phyloP scores from a whole-genome alignment of 2,797 vertebrate species.

The Pseudotriccus pelzelni region DNA sequence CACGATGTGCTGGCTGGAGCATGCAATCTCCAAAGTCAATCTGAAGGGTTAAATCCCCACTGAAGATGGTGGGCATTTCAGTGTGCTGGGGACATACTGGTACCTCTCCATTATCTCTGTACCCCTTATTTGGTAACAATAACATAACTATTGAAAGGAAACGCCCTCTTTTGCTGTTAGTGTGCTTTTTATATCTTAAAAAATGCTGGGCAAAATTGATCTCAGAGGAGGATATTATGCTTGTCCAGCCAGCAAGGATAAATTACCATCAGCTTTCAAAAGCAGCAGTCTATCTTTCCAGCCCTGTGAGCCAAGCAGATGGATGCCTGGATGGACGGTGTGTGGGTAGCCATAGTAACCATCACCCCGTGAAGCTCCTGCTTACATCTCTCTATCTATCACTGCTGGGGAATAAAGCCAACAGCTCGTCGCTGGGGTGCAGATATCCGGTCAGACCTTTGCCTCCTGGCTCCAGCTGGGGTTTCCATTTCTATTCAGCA shows the following conservation, averaged over 20 bases:
- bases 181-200: constrained; percentile 13
- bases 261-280: constrained; percentile 75
- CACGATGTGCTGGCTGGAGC: fast-evolving
- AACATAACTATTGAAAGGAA: neutral
- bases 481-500: neutral
- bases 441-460: neutral
- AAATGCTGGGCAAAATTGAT: constrained; percentile 29
- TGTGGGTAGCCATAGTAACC: constrained; percentile 77
- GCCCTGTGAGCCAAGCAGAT: constrained; percentile 74
- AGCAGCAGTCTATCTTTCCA: constrained; percentile 72
- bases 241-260: constrained; percentile 45
- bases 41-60: neutral
- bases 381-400: constrained; percentile 45
- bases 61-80: neutral
- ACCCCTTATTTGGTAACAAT: neutral
- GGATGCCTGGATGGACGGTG: constrained; percentile 73
- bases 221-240: constrained; percentile 41
- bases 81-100: neutral
- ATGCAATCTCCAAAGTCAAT: neutral
- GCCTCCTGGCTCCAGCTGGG: neutral
- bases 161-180: neutral
- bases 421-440: neutral
- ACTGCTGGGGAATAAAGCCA: constrained; percentile 67
- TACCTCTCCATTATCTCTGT: constrained; percentile 18
- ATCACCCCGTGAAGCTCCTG: constrained; percentile 68